Evolutionary conservation across 2,888 invertebrate species (phyloP).

Genomic region (Muscina levida): DNA sequence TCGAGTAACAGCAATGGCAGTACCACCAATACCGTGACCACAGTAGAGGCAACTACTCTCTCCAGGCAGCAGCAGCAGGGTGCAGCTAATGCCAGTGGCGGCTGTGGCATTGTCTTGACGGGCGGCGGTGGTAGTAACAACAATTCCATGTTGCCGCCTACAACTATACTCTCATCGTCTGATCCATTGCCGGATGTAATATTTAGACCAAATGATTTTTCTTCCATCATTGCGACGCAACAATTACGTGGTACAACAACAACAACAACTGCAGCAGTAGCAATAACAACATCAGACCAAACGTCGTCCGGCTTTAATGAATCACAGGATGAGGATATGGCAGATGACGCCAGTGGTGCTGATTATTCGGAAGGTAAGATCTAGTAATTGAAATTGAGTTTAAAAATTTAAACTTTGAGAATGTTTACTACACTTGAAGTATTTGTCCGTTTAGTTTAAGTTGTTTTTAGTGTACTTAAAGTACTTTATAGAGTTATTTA

Average conservation of each 20-base stretch:
- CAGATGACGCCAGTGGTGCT: constrained; percentile 67
- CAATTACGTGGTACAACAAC: constrained; percentile 69
- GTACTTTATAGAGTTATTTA: too few species aligned
- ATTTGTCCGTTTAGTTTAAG: too few species aligned
- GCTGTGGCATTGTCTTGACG: neutral
- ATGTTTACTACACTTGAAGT: too few species aligned
- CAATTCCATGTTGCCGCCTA: constrained; percentile 75
- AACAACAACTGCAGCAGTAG: constrained; percentile 56
- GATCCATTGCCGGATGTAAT: constrained; percentile 76
- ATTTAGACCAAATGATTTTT: constrained; percentile 77
- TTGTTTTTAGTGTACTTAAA: too few species aligned
- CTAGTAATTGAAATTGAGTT: neutral
- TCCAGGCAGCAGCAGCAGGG: constrained; percentile 21
- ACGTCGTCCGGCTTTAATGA: constrained; percentile 55
- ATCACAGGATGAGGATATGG: constrained; percentile 71
- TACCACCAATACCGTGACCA: constrained; percentile 67
- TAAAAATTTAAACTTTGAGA: neutral
- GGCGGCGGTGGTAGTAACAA: constrained; percentile 52
- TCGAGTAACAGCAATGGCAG: constrained; percentile 73
- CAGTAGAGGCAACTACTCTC: constrained; percentile 59
- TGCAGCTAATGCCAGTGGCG: neutral
- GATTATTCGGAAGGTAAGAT: constrained; percentile 74
- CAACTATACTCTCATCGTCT: constrained; percentile 76
- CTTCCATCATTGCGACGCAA: constrained; percentile 76
- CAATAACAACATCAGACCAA: constrained; percentile 51